phyloP scores from a whole-genome alignment of 2,888 invertebrate species.

The Drosophila hawaiiensis region DNA sequence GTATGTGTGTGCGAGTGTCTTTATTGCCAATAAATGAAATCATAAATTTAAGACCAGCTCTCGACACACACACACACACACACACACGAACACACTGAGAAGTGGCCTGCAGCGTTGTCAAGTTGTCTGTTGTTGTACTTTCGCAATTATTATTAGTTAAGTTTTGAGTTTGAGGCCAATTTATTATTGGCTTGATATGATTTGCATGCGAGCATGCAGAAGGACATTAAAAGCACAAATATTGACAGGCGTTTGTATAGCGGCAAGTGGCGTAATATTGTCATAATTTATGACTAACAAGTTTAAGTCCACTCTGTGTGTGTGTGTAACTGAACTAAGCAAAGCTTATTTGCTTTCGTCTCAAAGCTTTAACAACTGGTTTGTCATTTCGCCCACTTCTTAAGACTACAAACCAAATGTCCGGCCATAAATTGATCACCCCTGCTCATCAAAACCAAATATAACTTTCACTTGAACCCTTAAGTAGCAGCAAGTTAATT shows the following conservation, averaged over 20 bases:
- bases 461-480: neutral
- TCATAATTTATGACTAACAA: constrained; percentile 58
- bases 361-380: constrained; percentile 14
- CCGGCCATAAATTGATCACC: constrained; percentile 17
- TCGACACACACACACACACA: constrained; percentile 13
- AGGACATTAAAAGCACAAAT: constrained; percentile 35
- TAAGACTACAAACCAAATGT: constrained; percentile 1
- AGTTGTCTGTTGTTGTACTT: constrained; percentile 49
- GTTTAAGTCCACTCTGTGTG: constrained; percentile 18
- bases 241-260: constrained; percentile 46
- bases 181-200: constrained; percentile 48
- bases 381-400: constrained; percentile 1
- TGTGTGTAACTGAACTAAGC: constrained; percentile 4
- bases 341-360: constrained; percentile 31
- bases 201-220: constrained; percentile 27
- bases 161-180: constrained; percentile 50
- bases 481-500: neutral
- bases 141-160: constrained; percentile 64
- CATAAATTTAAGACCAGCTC: constrained; percentile 61
- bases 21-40: constrained; percentile 67
- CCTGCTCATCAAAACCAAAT: constrained; percentile 20
- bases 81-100: neutral
- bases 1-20: constrained; percentile 12
- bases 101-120: constrained; percentile 36
- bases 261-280: constrained; percentile 46